Evolutionary conservation across 2,797 vertebrate genomes (phyloP).

Genomic region (Argyrosomus regius): DNA sequence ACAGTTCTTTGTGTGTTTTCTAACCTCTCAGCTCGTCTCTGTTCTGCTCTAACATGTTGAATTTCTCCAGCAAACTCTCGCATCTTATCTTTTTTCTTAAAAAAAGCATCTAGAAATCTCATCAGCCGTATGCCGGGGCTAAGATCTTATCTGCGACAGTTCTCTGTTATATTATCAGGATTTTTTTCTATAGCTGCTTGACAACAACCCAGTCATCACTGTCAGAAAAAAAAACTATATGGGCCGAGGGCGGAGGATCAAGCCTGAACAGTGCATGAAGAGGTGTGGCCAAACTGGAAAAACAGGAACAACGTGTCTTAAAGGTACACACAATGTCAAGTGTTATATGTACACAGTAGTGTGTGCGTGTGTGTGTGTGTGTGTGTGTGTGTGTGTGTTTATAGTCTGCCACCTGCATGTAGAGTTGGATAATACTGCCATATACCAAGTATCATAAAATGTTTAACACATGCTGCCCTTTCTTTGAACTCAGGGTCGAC

Average conservation of each 20-base stretch:
- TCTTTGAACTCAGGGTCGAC: background rate
- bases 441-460: background rate
- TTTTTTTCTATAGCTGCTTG: background rate
- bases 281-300: constrained; percentile 44
- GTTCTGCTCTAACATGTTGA: background rate
- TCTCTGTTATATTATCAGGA: background rate
- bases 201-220: background rate
- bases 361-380: background rate
- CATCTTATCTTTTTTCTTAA: background rate
- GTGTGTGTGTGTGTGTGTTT: background rate
- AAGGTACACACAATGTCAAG: background rate
- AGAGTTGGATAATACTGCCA: background rate
- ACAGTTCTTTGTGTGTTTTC: background rate
- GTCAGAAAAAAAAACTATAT: background rate
- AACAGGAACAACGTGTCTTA: constrained; percentile 28
- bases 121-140: background rate
- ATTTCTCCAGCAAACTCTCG: background rate
- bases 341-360: background rate
- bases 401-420: background rate
- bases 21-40: background rate
- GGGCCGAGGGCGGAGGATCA: background rate
- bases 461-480: background rate
- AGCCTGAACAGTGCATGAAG: background rate
- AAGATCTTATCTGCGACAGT: background rate
- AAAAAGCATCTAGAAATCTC: constrained; percentile 1